Evolutionary conservation across 2,888 invertebrate genomes (phyloP).

Genomic region (Drosophila buzzatii): DNA sequence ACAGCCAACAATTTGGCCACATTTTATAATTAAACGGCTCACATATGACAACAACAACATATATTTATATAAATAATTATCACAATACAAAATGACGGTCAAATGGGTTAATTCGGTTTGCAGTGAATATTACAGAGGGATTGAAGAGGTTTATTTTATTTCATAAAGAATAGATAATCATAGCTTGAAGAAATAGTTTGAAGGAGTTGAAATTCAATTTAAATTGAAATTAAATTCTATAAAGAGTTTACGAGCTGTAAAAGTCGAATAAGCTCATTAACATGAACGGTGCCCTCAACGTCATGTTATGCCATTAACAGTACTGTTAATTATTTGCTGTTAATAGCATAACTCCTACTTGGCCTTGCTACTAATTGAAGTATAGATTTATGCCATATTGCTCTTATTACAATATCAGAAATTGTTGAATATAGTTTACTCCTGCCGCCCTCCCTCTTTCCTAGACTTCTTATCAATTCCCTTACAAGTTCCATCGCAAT

Average conservation of each 20-base stretch:
- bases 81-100: not conserved
- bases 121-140: too few species aligned
- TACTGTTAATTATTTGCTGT: too few species aligned
- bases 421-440: not conserved
- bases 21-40: slow-evolving; percentile 40
- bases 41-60: not conserved
- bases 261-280: too few species aligned
- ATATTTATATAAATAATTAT: slow-evolving; percentile 13
- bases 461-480: not conserved
- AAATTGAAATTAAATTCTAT: too few species aligned
- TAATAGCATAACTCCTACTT: too few species aligned
- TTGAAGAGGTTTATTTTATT: not conserved
- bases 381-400: too few species aligned
- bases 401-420: too few species aligned
- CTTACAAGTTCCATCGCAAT: not conserved
- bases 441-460: not conserved
- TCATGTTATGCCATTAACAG: too few species aligned
- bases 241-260: too few species aligned
- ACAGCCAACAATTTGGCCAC: slow-evolving; percentile 61
- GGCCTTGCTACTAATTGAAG: too few species aligned
- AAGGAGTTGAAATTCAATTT: not conserved
- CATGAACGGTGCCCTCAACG: too few species aligned
- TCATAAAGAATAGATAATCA: too few species aligned
- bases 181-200: not conserved
- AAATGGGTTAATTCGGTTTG: not conserved